phyloP scores from a whole-genome alignment of 1,140 invertebrate species.

The Diuraphis noxia region DNA sequence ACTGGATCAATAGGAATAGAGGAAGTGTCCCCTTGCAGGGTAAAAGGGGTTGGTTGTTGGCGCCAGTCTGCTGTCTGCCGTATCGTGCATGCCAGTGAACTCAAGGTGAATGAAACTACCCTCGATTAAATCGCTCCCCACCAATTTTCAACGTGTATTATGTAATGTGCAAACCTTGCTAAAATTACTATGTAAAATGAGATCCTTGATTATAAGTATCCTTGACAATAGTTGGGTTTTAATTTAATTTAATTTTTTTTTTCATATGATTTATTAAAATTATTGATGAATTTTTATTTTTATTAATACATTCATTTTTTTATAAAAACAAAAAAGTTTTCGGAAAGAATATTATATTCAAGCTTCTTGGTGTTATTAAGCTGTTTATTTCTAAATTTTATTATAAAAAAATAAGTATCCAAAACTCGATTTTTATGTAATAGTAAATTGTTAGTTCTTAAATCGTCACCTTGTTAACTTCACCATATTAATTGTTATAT shows the following conservation, averaged over 20 bases:
- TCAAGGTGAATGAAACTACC: conserved; percentile 50
- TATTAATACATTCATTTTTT: too few relatives aligned
- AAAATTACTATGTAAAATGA: conserved; percentile 27
- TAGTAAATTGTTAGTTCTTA: neutral
- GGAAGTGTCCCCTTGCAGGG: conserved; percentile 53
- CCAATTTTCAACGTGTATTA: conserved; percentile 25
- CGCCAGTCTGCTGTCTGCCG: conserved; percentile 51
- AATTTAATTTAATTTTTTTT: neutral
- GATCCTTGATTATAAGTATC: conserved; percentile 5
- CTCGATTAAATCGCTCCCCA: conserved; percentile 21
- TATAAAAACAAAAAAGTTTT: neutral
- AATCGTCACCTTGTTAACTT: neutral
- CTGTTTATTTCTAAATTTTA: neutral
- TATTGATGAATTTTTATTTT: too few relatives aligned
- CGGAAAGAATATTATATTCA: neutral
- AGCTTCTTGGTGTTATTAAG: too few relatives aligned
- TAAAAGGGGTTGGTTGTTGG: conserved; percentile 51
- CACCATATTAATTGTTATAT: too few relatives aligned
- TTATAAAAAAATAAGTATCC: neutral
- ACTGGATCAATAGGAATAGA: conserved; percentile 52
- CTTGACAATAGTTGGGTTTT: neutral
- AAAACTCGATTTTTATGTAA: neutral
- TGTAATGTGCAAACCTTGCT: conserved; percentile 16
- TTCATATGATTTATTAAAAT: neutral
- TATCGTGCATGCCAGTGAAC: conserved; percentile 46